Percentiles rank a stretch among this genome's conserved stretches.
These are phyloP conservation scores for Pteropus alecto DNA, from an alignment of 2,113 vertebrate species.

Conservation along the genomic window DNA sequence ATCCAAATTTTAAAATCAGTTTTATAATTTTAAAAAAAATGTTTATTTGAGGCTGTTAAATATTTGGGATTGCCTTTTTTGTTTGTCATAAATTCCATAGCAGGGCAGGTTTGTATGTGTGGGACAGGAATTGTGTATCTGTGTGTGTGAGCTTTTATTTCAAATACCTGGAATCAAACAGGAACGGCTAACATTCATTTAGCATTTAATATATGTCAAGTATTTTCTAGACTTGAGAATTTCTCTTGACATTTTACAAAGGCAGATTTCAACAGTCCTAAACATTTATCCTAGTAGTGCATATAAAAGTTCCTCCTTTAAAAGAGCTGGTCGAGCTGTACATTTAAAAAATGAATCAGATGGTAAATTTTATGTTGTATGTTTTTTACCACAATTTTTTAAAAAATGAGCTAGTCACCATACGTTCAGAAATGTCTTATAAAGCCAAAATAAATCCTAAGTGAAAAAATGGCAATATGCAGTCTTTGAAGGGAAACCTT, in stretches of 20 bases:
- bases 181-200: background rate
- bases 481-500: slow-evolving; percentile 10
- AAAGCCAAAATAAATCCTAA: slow-evolving; percentile 7
- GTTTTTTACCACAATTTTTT: background rate
- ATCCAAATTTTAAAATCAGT: background rate
- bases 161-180: background rate
- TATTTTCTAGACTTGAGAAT: background rate
- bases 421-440: background rate
- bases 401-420: background rate
- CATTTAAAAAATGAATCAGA: background rate
- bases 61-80: background rate
- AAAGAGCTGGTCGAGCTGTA: background rate
- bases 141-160: background rate
- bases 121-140: background rate
- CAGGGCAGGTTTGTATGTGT: background rate
- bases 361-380: background rate
- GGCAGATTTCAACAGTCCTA: background rate
- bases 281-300: background rate
- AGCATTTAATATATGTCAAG: background rate
- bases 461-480: background rate
- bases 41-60: background rate
- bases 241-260: background rate
- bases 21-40: background rate
- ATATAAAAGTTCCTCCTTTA: background rate
- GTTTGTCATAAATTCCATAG: background rate